Base-by-base conservation (phyloP, 2,113 vertebrate species). In the Ceyx melanurus region DNA sequence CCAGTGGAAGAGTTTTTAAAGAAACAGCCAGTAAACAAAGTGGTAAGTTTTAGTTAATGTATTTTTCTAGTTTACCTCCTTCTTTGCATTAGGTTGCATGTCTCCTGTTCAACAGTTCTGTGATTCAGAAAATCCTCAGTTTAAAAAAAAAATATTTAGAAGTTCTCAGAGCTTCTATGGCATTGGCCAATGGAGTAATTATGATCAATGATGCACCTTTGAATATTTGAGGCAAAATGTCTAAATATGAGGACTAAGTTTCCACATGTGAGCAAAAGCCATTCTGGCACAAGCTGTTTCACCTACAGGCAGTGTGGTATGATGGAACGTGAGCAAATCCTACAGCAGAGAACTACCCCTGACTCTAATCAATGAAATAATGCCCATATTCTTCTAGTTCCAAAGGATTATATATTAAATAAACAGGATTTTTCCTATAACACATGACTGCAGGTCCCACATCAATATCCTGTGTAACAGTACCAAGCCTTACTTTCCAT, bases 141-240 rank as follows among this genome's bases (percentile, higher is more conserved):
- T 86, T 33, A 1, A 71, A 67, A 72, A 8, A 13, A 3, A 13
- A 3, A 4, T 45, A 17, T 21, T 65, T 61, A 66, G 10, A 50
- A 28, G 7, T 78, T 75, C 31, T 86, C 28, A 51, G 81, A 75
- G 16, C 6, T 56, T 78, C 21, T 17, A 31, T 3, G 31, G 37
- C 70, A 78, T 65, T 68, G 8, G 48, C 4, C 20, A 57, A 15
- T 25, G 22, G 15, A 81, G 17, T 23, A 75, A 65, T 51, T 79
- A 40, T 23, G 15, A 43, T 22, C 13, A 67, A 46, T 1, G 2
- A 46, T 1, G 2, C 28, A 28, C 6, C 13, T 14, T 25, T 0
- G 2, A 67, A 61, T n/a, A 80, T 6, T 25, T 1, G 3, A 53
- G 19, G 33, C 5, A 82, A 91, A 78, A 89, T 2, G 12, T 51